Base-by-base conservation (phyloP, 2,113 vertebrate genomes). In the Erpornis zantholeuca region DNA sequence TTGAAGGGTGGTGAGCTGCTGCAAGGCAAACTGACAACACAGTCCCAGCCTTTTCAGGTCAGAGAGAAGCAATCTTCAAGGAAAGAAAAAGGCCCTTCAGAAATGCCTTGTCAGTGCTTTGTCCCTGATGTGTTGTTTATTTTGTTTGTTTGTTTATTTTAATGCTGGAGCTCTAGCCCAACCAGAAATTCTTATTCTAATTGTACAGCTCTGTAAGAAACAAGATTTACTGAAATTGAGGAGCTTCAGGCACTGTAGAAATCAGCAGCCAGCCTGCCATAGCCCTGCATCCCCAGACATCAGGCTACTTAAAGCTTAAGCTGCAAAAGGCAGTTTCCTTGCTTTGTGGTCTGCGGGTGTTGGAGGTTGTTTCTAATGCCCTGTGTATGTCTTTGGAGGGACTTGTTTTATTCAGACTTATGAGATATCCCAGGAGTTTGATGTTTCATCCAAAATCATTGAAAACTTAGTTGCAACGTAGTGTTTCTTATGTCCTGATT, bases 401-500 rank as follows among this genome's bases (percentile, higher is more conserved):
- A 21, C 21, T 71, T 49, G 2, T 17, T 86, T 91, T 75, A 47
- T 56, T 78, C 31, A 42, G 50, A 25, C 3, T 64, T 59, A 13
- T 0, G 10, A 79, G 17, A 66, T 63, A 11, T 47, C 50, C 47
- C 24, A 33, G 22, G 11, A 69, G 68, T 87, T 47, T 3, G 0
- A 2, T 66, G 22, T 61, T 70, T 93, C 12, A 24, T 70, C 22
- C 33, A 69, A 28, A 61, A 23, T 27, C 8, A 28, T 19, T 66
- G 59, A 47, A 73, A 85, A 79, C 20, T 44, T 44, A 22, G 17
- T 57, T 65, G 36, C 2, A 2, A 18, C 9, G 36, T 78, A 38
- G 0, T 45, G 23, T 68, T 84, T 72, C 28, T 69, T 65, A 23
- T 0, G 0, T 53, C 9, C 12, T 42, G 23, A 16, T 79, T 42